phyloP scores from a whole-genome alignment of 2,888 invertebrate genomes.

The Artemia sp. region DNA sequence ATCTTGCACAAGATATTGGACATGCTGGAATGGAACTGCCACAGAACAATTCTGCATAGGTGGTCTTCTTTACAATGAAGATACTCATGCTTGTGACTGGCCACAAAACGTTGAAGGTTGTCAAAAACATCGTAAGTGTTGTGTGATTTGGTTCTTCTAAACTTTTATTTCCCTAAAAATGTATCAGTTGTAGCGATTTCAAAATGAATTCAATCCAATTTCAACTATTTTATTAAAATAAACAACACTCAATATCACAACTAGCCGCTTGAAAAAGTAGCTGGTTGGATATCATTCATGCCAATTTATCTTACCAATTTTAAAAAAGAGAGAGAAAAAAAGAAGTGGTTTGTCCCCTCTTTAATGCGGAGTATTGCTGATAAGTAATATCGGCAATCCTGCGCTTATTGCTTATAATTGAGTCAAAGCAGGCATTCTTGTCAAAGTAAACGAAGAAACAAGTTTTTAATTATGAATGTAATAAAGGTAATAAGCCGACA shows the following conservation, averaged over 20 bases:
- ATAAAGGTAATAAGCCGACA: too few species aligned
- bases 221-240: not conserved
- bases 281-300: too few species aligned
- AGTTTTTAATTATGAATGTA: too few species aligned
- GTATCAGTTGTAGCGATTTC: not conserved
- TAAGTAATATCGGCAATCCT: too few species aligned
- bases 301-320: too few species aligned
- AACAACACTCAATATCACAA: not conserved
- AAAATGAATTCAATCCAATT: not conserved
- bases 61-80: conserved; percentile 72
- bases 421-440: too few species aligned
- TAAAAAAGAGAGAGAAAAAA: too few species aligned
- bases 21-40: conserved; percentile 84
- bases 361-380: too few species aligned
- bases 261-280: too few species aligned
- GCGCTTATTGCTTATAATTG: too few species aligned
- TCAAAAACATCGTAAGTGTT: conserved; percentile 73
- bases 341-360: too few species aligned
- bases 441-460: too few species aligned
- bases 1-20: conserved; percentile 81
- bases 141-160: conserved; percentile 11
- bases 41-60: conserved; percentile 82
- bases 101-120: conserved; percentile 83
- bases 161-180: conserved; percentile 14
- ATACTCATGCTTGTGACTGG: conserved; percentile 81